These are phyloP conservation scores for Blastobasis adustella DNA, from an alignment of 2,888 invertebrate species.

Conservation along the genomic window DNA sequence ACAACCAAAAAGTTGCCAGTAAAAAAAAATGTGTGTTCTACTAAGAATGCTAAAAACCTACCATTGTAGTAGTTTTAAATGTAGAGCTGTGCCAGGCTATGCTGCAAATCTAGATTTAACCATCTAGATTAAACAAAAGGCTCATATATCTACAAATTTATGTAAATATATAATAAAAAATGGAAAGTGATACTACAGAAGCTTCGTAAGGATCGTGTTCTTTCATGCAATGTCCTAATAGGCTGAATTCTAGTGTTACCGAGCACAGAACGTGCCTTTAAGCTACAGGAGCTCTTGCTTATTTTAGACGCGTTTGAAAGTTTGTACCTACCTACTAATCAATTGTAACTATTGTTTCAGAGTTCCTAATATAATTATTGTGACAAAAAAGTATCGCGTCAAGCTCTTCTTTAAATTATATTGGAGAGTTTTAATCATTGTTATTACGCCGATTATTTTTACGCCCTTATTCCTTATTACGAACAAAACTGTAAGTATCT, in stretches of 20 bases:
- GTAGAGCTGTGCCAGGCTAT: neutral
- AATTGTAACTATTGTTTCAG: constrained; percentile 24
- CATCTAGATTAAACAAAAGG: constrained; percentile 14
- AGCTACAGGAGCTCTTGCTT: no score
- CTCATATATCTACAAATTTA: no score
- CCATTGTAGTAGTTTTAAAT: constrained; percentile 7
- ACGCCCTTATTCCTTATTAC: constrained; percentile 35
- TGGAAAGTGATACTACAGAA: neutral
- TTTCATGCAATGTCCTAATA: no score
- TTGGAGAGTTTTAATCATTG: constrained; percentile 35
- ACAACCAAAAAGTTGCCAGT: constrained; percentile 11
- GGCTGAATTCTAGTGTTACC: no score
- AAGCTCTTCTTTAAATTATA: constrained; percentile 38
- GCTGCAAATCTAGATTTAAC: constrained; percentile 1
- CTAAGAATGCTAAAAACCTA: constrained; percentile 12
- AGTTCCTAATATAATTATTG: constrained; percentile 38
- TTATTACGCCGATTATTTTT: constrained; percentile 38
- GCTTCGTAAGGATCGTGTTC: neutral
- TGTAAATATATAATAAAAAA: neutral
- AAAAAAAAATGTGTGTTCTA: neutral
- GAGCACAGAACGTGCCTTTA: no score
- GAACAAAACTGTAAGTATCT: no score
- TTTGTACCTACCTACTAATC: constrained; percentile 17
- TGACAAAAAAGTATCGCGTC: constrained; percentile 33
- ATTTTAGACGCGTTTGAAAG: no score